Evolutionary conservation across 2,113 vertebrate species (phyloP), one percentile per base, ranked within the genome.

Genomic region (Neogale vison): DNA sequence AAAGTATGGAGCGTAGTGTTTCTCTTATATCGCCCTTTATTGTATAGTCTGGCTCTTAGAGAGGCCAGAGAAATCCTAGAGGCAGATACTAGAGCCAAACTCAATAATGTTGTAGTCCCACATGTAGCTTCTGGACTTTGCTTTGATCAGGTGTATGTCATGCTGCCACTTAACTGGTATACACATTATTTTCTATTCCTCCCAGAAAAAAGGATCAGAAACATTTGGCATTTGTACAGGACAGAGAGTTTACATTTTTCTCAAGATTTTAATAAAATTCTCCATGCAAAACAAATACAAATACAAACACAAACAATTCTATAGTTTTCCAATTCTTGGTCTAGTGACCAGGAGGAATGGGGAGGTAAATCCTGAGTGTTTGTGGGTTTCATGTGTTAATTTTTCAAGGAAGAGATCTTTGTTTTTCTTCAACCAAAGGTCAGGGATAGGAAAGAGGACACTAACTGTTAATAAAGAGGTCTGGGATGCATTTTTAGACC

Each of bases 351-450:
- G 14, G n/a, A 47, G 1, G 8, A 11, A 2, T 71, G 1, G 7
- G 42, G 13, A 36, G 18, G 18, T 7, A 29, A 74, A 36, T 50
- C 29, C 8, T 11, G 10, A 85, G 1, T 1, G 1, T 45, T 42
- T 92, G 2, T 24, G 4, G 34, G 1, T 0, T n/a, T 76, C 3
- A 2, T 18, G 0, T 45, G 7, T 50, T 72, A 15, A 11, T 50
- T 87, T 52, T 93, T 85, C 21, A 93, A 95, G 5, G 13, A 65
- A 65, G 55, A 71, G 1, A n/a, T 31, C 57, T 83, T 45, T 71
- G 11, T 59, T 92, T 59, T 92, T 26, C 34, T 85, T 39, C 23
- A 84, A 76, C 21, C 4, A 14, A 42, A 31, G n/a, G 85, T 13
- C 4, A 1, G 45, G 17, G 11, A 24, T 36, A 6, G 21, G 14